Evolutionary conservation across 1,140 invertebrate genomes (phyloP).

Genomic region (Bemisia tabaci): DNA sequence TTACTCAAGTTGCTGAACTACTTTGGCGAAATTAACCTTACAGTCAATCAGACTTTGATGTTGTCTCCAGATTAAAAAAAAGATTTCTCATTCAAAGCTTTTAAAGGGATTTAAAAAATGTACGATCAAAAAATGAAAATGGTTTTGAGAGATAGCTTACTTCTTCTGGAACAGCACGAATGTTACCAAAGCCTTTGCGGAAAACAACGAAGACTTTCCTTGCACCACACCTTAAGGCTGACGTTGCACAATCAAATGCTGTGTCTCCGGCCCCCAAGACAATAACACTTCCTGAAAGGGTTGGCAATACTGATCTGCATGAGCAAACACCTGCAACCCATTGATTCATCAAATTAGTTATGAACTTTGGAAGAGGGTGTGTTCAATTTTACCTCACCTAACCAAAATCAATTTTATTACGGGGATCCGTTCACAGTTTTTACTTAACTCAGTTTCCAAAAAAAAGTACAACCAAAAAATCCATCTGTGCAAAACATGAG

Average conservation of each 20-base stretch:
- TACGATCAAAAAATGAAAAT: slow-evolving; percentile 1
- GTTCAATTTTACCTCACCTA: too few relatives aligned
- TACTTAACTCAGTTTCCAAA: too few relatives aligned
- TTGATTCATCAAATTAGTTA: too few relatives aligned
- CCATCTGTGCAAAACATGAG: too few relatives aligned
- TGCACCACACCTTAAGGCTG: slow-evolving; percentile 88
- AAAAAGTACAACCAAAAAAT: too few relatives aligned
- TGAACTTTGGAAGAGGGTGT: too few relatives aligned
- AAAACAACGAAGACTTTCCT: slow-evolving; percentile 85
- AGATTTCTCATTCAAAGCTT: neutral
- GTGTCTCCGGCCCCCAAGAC: slow-evolving; percentile 95
- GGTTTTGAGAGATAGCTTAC: slow-evolving; percentile 42
- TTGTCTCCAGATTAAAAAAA: neutral
- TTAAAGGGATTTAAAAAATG: neutral
- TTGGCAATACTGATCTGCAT: slow-evolving; percentile 60
- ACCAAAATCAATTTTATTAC: too few relatives aligned
- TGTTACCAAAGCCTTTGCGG: slow-evolving; percentile 79
- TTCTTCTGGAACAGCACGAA: slow-evolving; percentile 94
- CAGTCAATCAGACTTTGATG: too few relatives aligned
- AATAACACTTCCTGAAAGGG: slow-evolving; percentile 72
- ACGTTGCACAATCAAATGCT: slow-evolving; percentile 97
- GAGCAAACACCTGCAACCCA: slow-evolving; percentile 40
- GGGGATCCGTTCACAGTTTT: too few relatives aligned
- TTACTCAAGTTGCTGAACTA: too few relatives aligned
- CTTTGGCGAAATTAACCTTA: too few relatives aligned